phyloP scores from a whole-genome alignment of 1,140 invertebrate genomes.

The Subanguina moxae region DNA sequence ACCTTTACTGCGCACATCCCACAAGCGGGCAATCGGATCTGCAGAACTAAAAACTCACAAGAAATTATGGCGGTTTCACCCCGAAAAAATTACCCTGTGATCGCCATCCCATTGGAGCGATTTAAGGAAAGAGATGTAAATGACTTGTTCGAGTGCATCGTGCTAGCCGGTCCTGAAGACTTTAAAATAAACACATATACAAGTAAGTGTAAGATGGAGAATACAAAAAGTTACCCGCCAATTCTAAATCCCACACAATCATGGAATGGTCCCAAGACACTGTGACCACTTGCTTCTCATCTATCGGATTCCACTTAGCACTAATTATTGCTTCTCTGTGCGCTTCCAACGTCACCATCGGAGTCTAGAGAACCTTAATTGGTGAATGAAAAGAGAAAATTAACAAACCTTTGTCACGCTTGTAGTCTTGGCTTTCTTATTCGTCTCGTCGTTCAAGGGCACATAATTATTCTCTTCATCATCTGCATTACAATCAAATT shows the following conservation, averaged over 20 bases:
- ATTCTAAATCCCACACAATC: conserved; percentile 84
- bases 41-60: conserved; percentile 68
- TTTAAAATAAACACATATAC: background rate
- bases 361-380: conserved; percentile 65
- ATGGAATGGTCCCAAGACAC: conserved; percentile 91
- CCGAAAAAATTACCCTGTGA: conserved; percentile 66
- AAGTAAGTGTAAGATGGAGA: conserved; percentile 7
- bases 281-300: conserved; percentile 68
- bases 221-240: conserved; percentile 30
- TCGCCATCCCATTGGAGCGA: conserved; percentile 69
- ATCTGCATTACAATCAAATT: background rate
- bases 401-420: conserved; percentile 39
- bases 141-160: conserved; percentile 74
- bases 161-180: conserved; percentile 22
- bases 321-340: conserved; percentile 84
- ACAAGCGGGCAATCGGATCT: conserved; percentile 81
- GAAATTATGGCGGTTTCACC: no score
- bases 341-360: conserved; percentile 79
- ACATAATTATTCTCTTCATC: conserved; percentile 20
- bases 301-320: conserved; percentile 74
- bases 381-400: background rate
- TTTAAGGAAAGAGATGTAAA: conserved; percentile 84
- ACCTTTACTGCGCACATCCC: conserved; percentile 74
- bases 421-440: conserved; percentile 34
- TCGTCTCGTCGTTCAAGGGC: conserved; percentile 18